Conservation (phyloP, 1,140 invertebrate species). For the Brachionus rotundiformis region DNA sequence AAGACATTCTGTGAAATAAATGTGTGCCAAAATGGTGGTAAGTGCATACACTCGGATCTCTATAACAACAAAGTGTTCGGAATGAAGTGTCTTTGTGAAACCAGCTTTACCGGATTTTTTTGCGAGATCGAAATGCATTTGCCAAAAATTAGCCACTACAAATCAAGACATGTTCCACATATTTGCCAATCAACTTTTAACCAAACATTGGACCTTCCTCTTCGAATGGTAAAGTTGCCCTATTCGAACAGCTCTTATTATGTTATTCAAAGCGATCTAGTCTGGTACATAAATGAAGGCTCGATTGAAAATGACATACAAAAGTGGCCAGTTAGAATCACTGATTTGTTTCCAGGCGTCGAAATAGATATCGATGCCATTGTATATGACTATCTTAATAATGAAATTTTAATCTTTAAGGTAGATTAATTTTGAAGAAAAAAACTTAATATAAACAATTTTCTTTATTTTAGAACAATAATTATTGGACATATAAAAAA, state of each 20-base stretch:
- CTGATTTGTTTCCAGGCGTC: constrained; percentile 11
- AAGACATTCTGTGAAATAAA: constrained; percentile 34
- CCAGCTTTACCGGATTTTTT: constrained; percentile 53
- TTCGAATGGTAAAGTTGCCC: constrained; percentile 15
- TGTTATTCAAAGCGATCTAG: constrained; percentile 33
- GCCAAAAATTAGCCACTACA: not conserved
- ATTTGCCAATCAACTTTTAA: constrained; percentile 20
- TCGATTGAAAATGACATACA: not conserved
- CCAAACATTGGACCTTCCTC: not conserved
- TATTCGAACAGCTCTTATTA: constrained; percentile 37
- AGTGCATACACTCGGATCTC: constrained; percentile 31
- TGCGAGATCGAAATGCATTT: constrained; percentile 53
- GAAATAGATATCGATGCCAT: constrained; percentile 23
- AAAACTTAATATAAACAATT: not conserved
- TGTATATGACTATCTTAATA: not conserved
- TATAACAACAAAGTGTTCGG: constrained; percentile 25
- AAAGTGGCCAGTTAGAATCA: constrained; percentile 28
- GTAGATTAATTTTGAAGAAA: not conserved
- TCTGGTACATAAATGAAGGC: constrained; percentile 19
- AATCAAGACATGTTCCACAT: constrained; percentile 27
- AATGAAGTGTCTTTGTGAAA: constrained; percentile 53
- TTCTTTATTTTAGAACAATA: not conserved
- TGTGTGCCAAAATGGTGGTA: constrained; percentile 50
- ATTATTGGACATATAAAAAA: constrained; percentile 39
- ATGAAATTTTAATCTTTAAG: constrained; percentile 39